Evolutionary conservation across 2,888 invertebrate species (phyloP), one percentile per base, ranked within the genome.

Genomic region (Drosophila mimica): DNA sequence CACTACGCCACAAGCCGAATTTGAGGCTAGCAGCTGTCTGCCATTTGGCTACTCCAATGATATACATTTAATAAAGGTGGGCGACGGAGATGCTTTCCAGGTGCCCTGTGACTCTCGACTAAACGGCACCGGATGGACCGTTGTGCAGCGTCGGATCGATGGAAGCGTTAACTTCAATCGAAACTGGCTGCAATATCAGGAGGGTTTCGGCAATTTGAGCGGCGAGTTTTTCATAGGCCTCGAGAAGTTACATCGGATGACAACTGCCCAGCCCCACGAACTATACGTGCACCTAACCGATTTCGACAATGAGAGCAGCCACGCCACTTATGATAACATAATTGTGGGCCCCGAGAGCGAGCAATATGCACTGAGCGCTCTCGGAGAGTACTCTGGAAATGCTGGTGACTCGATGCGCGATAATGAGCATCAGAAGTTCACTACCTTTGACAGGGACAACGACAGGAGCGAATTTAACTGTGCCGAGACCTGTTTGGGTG

Each of bases 161-260:
- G 96, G 96, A 0, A 93, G 94, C 2, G 94, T 95, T 82, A 95
- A 95, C 76, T 96, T 96, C 89, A 94, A 94, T 80, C 94, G 94
- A 75, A 90, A 93, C 52, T 96, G 96, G 96, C 87, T 93, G 0
- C 95, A 95, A 56, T 96, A 96, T 87, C 95, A 95, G 81, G 89
- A 94, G 53, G 96, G 96, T 6, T 96, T 96, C 83, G 96, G 96
- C 2, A 95, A 96, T 85, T 92, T 95, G 28, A 94, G 94, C 0
- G 94, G 95, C 0, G 96, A 96, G 89, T 96, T 95, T 88, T 96
- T 96, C 95, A 92, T 96, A 11, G 96, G 96, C 1, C 89, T 96
- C 73, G 96, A 96, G 72, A 95, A 96, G 79, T 92, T 96, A 2
- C 94, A 95, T 90, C 94, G 93, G 5, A 64, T 91, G 51, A 92